These are phyloP conservation scores for Leptinotarsa texana DNA, from an alignment of 1,140 invertebrate species.

Conservation along the genomic window DNA sequence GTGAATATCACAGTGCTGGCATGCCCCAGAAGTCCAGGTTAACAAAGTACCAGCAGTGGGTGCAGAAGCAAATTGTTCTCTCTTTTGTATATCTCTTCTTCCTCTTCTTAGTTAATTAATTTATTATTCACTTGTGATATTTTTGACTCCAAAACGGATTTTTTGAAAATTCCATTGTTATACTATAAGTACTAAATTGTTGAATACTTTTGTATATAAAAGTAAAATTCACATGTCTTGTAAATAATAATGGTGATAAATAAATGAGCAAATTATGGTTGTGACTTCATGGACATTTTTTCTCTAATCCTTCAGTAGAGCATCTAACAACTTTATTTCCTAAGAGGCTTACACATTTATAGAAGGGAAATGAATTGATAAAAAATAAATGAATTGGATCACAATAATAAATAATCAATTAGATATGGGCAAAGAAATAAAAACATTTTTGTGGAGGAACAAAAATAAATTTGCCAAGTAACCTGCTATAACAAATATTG, in stretches of 20 bases:
- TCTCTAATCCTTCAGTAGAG: too few relatives aligned
- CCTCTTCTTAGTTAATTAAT: neutral
- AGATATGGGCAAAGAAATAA: too few relatives aligned
- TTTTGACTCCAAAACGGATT: neutral
- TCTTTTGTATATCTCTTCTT: neutral
- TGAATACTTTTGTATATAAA: neutral
- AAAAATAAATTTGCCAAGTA: too few relatives aligned
- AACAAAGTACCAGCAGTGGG: too few relatives aligned
- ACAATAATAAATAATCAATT: too few relatives aligned
- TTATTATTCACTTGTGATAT: slow-evolving; percentile 6
- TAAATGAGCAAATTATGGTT: slow-evolving; percentile 5
- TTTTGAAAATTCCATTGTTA: slow-evolving; percentile 2
- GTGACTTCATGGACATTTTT: neutral
- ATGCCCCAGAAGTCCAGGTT: too few relatives aligned
- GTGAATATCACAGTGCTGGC: too few relatives aligned
- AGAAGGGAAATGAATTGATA: too few relatives aligned
- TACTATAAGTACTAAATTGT: slow-evolving; percentile 1
- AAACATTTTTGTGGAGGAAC: too few relatives aligned
- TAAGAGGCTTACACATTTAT: too few relatives aligned
- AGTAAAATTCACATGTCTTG: slow-evolving; percentile 1
- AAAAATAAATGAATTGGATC: too few relatives aligned
- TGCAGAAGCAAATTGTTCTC: neutral
- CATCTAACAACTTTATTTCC: too few relatives aligned
- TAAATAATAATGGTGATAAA: slow-evolving; percentile 1
- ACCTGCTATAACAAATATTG: neutral